Percentiles rank a stretch among this genome's conserved stretches.
phyloP scores from a whole-genome alignment of 2,888 invertebrate species.

The Drosophila pseudotalamancana region DNA sequence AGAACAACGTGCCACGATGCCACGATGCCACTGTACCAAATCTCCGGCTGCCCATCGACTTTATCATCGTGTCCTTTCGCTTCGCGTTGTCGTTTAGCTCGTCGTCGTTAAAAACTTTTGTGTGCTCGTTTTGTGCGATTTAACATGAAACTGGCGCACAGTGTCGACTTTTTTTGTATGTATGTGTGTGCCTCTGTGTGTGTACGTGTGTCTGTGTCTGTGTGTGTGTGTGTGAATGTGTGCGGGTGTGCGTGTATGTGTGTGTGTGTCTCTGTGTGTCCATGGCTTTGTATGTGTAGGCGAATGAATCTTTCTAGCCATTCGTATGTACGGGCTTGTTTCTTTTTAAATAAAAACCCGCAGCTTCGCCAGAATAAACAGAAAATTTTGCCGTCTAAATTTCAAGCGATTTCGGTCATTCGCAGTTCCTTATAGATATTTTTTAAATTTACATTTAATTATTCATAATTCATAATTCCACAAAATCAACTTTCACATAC shows the following conservation, averaged over 20 bases:
- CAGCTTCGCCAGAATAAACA: slow-evolving; percentile 35
- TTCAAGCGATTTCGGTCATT: background rate
- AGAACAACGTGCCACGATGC: slow-evolving; percentile 19
- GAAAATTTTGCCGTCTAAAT: background rate
- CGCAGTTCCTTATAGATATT: background rate
- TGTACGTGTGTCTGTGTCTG: slow-evolving; percentile 16
- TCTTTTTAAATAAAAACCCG: slow-evolving; percentile 25
- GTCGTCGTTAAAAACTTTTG: slow-evolving; percentile 47
- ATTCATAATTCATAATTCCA: slow-evolving; percentile 5
- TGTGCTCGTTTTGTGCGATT: slow-evolving; percentile 66
- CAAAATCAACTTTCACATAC: slow-evolving; percentile 33
- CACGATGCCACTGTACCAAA: slow-evolving; percentile 67
- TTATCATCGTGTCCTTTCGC: slow-evolving; percentile 71
- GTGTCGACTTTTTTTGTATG: slow-evolving; percentile 16
- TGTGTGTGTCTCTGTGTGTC: slow-evolving; percentile 21
- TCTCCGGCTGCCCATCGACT: slow-evolving; percentile 76
- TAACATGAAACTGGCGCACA: slow-evolving; percentile 60
- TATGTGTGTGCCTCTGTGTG: too few species aligned
- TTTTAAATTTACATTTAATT: slow-evolving; percentile 1
- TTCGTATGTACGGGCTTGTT: slow-evolving; percentile 25
- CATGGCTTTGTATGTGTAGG: slow-evolving; percentile 2
- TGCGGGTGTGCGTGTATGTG: slow-evolving; percentile 14
- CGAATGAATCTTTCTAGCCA: slow-evolving; percentile 53
- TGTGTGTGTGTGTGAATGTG: slow-evolving; percentile 11
- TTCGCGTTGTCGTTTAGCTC: slow-evolving; percentile 27